Evolutionary conservation across 2,888 invertebrate genomes (phyloP).

Genomic region (Sussaba pulchella): DNA sequence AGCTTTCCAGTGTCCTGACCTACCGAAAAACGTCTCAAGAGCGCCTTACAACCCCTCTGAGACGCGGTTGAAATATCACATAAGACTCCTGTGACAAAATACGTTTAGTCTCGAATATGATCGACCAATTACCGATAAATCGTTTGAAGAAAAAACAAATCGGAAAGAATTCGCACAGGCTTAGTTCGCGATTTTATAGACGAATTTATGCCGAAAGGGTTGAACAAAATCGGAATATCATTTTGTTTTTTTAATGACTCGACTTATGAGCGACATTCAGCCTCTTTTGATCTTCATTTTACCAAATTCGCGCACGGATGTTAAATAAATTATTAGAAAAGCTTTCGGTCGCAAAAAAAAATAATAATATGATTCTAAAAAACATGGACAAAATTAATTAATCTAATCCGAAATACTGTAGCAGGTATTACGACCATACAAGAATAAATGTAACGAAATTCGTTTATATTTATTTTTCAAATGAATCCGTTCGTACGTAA

Average conservation of each 20-base stretch:
- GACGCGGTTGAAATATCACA: slow-evolving; percentile 12
- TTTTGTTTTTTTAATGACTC: slow-evolving; percentile 19
- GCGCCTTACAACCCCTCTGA: slow-evolving; percentile 24
- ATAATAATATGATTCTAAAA: slow-evolving; percentile 60
- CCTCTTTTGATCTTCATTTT: slow-evolving; percentile 64
- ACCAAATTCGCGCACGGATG: slow-evolving; percentile 51
- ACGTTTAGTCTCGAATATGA: background rate
- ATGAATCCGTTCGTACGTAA: slow-evolving; percentile 71
- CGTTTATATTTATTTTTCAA: slow-evolving; percentile 78
- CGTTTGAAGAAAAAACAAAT: background rate
- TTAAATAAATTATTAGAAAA: slow-evolving; percentile 47
- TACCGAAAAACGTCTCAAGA: slow-evolving; percentile 47
- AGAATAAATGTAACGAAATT: slow-evolving; percentile 52
- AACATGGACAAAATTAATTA: slow-evolving; percentile 77
- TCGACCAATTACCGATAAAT: background rate
- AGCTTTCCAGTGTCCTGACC: slow-evolving; percentile 44
- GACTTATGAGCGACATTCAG: slow-evolving; percentile 49
- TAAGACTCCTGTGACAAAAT: slow-evolving; percentile 17
- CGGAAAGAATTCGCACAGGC: background rate
- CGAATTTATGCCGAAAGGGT: slow-evolving; percentile 14
- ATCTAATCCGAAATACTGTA: slow-evolving; percentile 84
- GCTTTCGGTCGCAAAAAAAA: slow-evolving; percentile 54
- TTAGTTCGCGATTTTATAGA: background rate
- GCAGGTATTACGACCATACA: slow-evolving; percentile 83
- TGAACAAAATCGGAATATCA: slow-evolving; percentile 13